These are phyloP conservation scores for Branchipolynoe longqiensis DNA, from an alignment of 2,888 invertebrate genomes.

Conservation along the genomic window DNA sequence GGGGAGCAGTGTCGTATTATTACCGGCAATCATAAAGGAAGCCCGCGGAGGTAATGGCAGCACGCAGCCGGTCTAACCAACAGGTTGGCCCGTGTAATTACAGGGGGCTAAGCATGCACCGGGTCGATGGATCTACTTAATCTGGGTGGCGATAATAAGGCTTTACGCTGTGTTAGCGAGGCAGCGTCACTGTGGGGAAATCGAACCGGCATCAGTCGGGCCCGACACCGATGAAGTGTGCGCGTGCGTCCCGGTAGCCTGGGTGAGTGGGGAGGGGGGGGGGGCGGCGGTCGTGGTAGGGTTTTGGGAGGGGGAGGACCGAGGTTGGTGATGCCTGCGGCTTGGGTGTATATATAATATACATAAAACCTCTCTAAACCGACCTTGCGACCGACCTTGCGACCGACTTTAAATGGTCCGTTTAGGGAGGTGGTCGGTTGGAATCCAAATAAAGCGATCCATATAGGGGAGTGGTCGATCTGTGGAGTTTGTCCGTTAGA, in stretches of 20 bases:
- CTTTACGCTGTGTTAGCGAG: constrained; percentile 40
- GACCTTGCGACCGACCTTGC: no score
- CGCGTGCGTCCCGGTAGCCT: not conserved
- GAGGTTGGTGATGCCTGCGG: no score
- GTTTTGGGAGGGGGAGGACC: not conserved
- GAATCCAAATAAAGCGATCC: no score
- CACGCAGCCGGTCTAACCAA: constrained; percentile 17
- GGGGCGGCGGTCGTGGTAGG: not conserved
- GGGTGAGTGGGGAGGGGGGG: not conserved
- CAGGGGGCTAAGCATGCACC: constrained; percentile 52
- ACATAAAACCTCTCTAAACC: no score
- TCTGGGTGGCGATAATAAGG: constrained; percentile 52
- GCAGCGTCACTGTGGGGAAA: constrained; percentile 52
- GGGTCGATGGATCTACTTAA: constrained; percentile 53
- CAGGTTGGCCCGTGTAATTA: constrained; percentile 39
- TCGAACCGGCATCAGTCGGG: constrained; percentile 20
- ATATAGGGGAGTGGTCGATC: no score
- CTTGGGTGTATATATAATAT: no score
- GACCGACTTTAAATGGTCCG: no score
- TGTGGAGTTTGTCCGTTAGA: no score
- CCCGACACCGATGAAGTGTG: no score
- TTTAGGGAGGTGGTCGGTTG: no score
- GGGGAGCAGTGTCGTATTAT: not conserved
- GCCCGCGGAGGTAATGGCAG: not conserved
- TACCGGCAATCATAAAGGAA: constrained; percentile 1